These are phyloP conservation scores for Seriola aureovittata DNA, from an alignment of 2,113 vertebrate genomes.

Conservation along the genomic window DNA sequence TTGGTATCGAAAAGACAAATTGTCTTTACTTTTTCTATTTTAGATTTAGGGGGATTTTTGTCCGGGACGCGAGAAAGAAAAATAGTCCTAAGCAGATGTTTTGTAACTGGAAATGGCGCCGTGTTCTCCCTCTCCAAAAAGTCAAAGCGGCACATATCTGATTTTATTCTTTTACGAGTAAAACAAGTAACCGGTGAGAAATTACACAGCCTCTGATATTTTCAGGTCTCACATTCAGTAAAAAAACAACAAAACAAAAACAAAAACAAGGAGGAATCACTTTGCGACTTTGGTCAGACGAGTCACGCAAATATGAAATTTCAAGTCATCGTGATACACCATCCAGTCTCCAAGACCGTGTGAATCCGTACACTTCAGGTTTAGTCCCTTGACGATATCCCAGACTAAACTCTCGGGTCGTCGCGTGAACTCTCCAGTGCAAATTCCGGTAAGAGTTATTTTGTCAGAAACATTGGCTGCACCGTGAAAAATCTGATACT, in stretches of 20 bases:
- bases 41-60: background rate
- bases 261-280: background rate
- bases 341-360: background rate
- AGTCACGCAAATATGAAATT: background rate
- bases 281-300: background rate
- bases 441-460: background rate
- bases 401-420: conserved; percentile 1
- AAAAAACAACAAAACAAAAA: background rate
- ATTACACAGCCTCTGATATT: background rate
- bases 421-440: background rate
- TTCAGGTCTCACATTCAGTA: background rate
- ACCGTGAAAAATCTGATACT: background rate
- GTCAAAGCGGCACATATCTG: background rate
- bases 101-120: background rate
- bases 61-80: no score
- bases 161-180: background rate
- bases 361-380: background rate
- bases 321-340: background rate
- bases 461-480: background rate
- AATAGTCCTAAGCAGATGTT: background rate
- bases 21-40: background rate
- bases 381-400: no score
- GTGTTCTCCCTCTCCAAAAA: no score
- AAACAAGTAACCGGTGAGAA: background rate
- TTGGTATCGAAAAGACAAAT: no score